These are phyloP conservation scores for Notodonta ziczac DNA, from an alignment of 2,888 invertebrate genomes.

Conservation along the genomic window DNA sequence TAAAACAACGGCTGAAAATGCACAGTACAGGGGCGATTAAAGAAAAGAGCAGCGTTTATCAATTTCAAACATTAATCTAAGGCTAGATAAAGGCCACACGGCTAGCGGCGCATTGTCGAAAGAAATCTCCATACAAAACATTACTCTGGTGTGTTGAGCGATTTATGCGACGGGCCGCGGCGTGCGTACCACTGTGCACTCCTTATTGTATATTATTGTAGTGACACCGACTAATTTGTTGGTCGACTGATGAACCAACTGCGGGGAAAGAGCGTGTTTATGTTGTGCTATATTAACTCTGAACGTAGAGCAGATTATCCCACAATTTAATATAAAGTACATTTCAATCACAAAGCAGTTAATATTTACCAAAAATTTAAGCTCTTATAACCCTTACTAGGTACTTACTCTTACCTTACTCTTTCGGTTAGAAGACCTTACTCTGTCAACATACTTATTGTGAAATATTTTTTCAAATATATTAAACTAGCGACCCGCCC, in stretches of 20 bases:
- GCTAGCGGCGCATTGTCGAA: constrained; percentile 72
- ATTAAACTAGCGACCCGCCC: no score
- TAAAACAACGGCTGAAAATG: constrained; percentile 29
- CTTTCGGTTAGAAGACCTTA: no score
- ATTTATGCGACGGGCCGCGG: constrained; percentile 79
- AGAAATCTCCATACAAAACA: constrained; percentile 85
- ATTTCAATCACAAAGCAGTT: neutral
- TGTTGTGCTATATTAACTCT: constrained; percentile 69
- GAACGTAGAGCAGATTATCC: constrained; percentile 44
- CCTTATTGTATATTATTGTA: constrained; percentile 83
- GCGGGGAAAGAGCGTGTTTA: constrained; percentile 75
- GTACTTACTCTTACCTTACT: neutral
- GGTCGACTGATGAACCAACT: constrained; percentile 80
- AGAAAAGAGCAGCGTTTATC: constrained; percentile 62
- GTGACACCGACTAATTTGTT: constrained; percentile 84
- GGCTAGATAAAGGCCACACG: constrained; percentile 80
- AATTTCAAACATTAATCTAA: constrained; percentile 79
- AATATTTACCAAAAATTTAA: neutral
- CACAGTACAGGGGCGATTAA: constrained; percentile 34
- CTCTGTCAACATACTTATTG: no score
- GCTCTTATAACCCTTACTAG: neutral
- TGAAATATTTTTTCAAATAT: no score
- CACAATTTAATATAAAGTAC: constrained; percentile 19
- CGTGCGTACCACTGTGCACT: constrained; percentile 65
- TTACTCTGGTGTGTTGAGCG: constrained; percentile 79